A percentile compares a stretch with the other conserved stretches of the same genome.
These are phyloP conservation scores for Tridacna gigas DNA, from an alignment of 2,888 invertebrate genomes.

Conservation along the genomic window DNA sequence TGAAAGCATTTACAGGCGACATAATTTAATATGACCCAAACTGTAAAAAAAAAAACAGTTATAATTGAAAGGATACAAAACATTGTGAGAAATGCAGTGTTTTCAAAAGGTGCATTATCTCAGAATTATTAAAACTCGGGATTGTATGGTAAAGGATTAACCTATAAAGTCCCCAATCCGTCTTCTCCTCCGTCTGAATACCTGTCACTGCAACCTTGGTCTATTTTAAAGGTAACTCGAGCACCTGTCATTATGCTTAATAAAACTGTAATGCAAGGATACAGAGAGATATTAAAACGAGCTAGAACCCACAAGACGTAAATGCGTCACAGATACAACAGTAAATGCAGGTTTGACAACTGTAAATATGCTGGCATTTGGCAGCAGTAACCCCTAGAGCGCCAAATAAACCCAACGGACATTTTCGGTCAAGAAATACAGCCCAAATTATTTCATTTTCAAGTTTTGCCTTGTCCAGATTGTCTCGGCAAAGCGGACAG, in stretches of 20 bases:
- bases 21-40: too few relatives aligned
- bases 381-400: too few relatives aligned
- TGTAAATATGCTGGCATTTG: too few relatives aligned
- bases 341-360: too few relatives aligned
- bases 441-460: too few relatives aligned
- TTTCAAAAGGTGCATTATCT: neutral
- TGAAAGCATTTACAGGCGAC: too few relatives aligned
- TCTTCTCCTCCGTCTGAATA: neutral
- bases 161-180: neutral
- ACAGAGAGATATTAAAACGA: constrained; percentile 11
- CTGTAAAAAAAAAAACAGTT: neutral
- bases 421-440: too few relatives aligned
- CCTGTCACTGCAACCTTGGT: neutral
- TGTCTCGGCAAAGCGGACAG: too few relatives aligned
- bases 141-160: neutral
- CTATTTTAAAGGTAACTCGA: neutral
- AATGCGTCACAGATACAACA: too few relatives aligned
- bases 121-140: too few relatives aligned
- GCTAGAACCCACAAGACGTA: constrained; percentile 21
- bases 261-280: constrained; percentile 19
- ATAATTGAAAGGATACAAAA: neutral
- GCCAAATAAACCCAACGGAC: too few relatives aligned
- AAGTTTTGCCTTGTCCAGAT: too few relatives aligned
- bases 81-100: neutral
- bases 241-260: constrained; percentile 12